Percentiles rank a stretch among this genome's conserved stretches.
Conservation (phyloP, 2,888 invertebrate species). For the Chrysotoxum bicinctum region DNA sequence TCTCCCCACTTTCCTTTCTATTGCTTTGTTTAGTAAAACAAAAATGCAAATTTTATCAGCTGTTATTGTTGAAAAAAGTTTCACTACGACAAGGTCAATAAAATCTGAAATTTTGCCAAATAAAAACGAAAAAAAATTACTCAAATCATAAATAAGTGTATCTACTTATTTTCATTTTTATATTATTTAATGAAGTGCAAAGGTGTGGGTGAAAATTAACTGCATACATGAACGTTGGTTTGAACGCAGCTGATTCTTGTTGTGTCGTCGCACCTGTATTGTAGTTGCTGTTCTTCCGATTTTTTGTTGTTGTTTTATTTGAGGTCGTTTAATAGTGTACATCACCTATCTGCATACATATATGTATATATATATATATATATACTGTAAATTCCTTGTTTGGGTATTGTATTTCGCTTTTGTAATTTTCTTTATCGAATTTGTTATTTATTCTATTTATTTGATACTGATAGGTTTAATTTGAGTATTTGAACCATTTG, state of each 20-base stretch:
- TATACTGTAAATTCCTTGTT: conserved; percentile 23
- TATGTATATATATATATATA: too few relatives aligned
- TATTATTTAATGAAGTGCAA: neutral
- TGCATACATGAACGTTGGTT: neutral
- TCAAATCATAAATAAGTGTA: conserved; percentile 9
- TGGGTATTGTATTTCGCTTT: neutral
- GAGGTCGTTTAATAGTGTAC: conserved; percentile 28
- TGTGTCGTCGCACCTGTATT: conserved; percentile 22
- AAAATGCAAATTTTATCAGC: conserved; percentile 39
- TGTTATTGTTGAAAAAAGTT: conserved; percentile 22
- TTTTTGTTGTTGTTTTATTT: conserved; percentile 33
- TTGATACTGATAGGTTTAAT: neutral
- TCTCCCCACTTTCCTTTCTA: neutral
- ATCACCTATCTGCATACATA: neutral
- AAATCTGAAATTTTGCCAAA: conserved; percentile 49
- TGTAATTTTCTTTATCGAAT: neutral
- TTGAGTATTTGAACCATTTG: neutral
- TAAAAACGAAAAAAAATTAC: conserved; percentile 31
- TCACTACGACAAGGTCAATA: conserved; percentile 63
- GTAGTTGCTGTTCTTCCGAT: neutral
- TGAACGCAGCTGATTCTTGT: conserved; percentile 65
- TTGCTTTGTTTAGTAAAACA: neutral
- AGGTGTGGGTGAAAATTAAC: neutral
- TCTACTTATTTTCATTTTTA: neutral
- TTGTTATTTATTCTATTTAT: neutral